A percentile compares a stretch with the other conserved stretches of the same genome.
phyloP scores from a whole-genome alignment of 2,797 vertebrate genomes.

The Pseudochaenichthys georgianus region DNA sequence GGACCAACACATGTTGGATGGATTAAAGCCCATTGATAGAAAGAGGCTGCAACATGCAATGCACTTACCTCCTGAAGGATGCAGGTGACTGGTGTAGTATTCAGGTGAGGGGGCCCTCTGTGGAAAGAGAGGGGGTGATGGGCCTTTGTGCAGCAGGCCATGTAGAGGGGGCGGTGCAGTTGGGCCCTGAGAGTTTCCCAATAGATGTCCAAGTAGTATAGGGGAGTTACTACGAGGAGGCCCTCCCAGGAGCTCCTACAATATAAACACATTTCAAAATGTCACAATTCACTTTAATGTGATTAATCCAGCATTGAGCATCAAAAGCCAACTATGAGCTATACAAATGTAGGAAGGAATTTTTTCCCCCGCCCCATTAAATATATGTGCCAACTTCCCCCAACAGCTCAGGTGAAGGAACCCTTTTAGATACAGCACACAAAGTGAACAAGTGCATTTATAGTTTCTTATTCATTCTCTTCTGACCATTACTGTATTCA shows the following conservation, averaged over 20 bases:
- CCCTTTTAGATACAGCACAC: not conserved
- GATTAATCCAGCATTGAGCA: not conserved
- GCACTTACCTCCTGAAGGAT: slow-evolving; percentile 86
- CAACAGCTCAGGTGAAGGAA: not conserved
- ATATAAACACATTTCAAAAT: not conserved
- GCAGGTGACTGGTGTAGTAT: slow-evolving; percentile 89
- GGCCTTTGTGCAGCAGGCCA: slow-evolving; percentile 88
- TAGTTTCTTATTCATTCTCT: not conserved
- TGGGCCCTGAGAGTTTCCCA: slow-evolving; percentile 85
- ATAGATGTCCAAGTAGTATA: slow-evolving; percentile 87
- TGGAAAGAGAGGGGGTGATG: slow-evolving; percentile 92
- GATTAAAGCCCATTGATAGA: not conserved
- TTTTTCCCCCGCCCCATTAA: not conserved
- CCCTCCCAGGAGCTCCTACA: slow-evolving; percentile 92
- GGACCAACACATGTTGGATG: not conserved
- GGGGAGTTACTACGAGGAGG: slow-evolving; percentile 87
- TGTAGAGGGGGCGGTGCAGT: slow-evolving; percentile 70
- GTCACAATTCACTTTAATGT: not conserved
- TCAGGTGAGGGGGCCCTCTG: slow-evolving; percentile 91
- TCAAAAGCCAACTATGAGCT: not conserved
- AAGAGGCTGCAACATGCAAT: not conserved
- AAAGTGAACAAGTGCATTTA: not conserved
- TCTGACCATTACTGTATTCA: not conserved
- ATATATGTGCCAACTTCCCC: not conserved
- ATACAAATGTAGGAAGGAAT: not conserved